Evolutionary conservation across 2,113 vertebrate genomes (phyloP), one percentile per base, ranked within the genome.

Genomic region (Centropristis striata): DNA sequence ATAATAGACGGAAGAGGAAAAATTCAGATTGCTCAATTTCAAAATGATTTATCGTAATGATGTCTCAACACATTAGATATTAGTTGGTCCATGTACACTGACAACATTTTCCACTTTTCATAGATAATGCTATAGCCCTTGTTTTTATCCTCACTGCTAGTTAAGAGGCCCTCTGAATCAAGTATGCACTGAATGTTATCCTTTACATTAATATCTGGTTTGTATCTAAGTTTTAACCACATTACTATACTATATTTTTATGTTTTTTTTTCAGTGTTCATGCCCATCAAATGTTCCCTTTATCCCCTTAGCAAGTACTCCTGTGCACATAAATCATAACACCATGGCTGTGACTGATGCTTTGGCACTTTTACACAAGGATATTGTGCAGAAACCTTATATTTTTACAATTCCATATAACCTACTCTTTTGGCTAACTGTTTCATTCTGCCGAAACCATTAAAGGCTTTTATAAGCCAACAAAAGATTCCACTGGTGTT

Each of bases 311-410:
- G 63, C 64, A 73, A 71, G 47, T 57, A 51, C 60, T 71, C 59
- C 81, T 89, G 68, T 82, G 76, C 74, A 67, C 86, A 83, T 94
- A 92, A 93, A 94, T 91, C 86, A 87, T 77, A 71, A 42, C n/a
- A 41, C 37, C 59, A 54, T 70, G 58, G 25, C 67, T 92, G 59
- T 93, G 92, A 93, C 61, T 90, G 90, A 94, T 88, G 76, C 54
- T 78, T 92, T 94, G 90, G 55, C 92, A 93, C 72, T 91, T 95
- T 94, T 92, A 95, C 81, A 50, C 66, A 63, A 68, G 69, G 57
- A 90, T 84, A 78, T 91, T 84, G 70, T 71, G 78, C 71, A 80
- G 87, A 92, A 94, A 94, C 74, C 69, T 81, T 90, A 86, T 90
- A 85, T 89, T 92, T 87, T 94, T 91, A 94, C 90, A 90, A 76